A percentile compares a stretch with the other conserved stretches of the same genome.
Evolutionary conservation across 2,113 vertebrate species (phyloP).

Genomic region (Sylvietta virens): DNA sequence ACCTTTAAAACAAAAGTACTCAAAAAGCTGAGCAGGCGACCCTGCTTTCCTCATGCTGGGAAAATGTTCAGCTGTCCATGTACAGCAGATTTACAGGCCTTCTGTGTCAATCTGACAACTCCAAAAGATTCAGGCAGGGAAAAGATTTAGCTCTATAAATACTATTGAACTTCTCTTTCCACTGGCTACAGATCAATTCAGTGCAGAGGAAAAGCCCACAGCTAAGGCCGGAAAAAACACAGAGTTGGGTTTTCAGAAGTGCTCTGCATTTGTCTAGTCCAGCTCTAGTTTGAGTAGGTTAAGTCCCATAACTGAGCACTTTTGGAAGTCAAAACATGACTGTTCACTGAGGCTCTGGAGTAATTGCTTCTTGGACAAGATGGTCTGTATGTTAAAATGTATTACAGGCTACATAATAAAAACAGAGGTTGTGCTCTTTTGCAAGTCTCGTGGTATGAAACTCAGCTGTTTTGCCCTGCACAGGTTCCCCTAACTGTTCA

Average conservation of each 20-base stretch:
- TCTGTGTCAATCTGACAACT: neutral
- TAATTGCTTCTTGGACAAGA: neutral
- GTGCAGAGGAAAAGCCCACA: neutral
- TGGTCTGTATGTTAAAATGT: rapidly evolving
- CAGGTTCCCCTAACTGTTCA: conserved; percentile 19
- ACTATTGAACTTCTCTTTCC: neutral
- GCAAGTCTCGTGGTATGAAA: neutral
- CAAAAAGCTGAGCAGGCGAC: neutral
- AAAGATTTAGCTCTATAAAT: neutral
- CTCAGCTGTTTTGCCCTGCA: conserved; percentile 10
- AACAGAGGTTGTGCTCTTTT: neutral
- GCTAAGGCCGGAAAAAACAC: neutral
- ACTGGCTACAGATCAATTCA: neutral
- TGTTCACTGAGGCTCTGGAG: neutral
- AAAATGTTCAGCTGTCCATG: neutral
- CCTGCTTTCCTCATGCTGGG: neutral
- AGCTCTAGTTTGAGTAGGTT: neutral
- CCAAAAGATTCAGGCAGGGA: neutral
- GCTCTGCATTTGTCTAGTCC: neutral
- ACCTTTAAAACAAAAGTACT: neutral
- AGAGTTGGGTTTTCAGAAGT: neutral
- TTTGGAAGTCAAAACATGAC: neutral
- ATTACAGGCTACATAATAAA: neutral
- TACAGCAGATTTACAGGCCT: neutral
- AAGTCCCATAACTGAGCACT: neutral